These are phyloP conservation scores for Pentalonia nigronervosa DNA, from an alignment of 1,140 invertebrate species.

Conservation along the genomic window DNA sequence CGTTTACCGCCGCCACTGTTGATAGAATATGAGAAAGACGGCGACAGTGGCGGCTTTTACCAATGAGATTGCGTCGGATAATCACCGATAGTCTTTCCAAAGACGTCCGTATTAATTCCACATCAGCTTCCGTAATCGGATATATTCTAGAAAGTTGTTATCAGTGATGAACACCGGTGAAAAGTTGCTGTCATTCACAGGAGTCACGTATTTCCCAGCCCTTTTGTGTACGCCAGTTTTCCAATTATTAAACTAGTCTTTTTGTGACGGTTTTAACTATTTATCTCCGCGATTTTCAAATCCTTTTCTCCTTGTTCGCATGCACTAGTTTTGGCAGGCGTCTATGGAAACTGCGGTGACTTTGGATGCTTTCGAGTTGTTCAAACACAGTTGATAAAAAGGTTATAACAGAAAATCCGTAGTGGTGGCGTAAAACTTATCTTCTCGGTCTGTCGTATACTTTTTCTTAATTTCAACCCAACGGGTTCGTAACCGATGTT, in stretches of 20 bases:
- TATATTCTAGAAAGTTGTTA: constrained; percentile 46
- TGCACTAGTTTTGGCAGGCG: not conserved
- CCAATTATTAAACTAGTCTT: constrained; percentile 45
- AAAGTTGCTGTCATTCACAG: constrained; percentile 50
- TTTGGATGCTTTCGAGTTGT: not conserved
- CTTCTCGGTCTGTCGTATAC: not conserved
- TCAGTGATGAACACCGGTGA: constrained; percentile 46
- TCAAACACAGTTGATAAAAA: not conserved
- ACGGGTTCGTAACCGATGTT: not conserved
- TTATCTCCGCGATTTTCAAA: constrained; percentile 35
- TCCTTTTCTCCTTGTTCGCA: not conserved
- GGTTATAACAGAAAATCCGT: not conserved
- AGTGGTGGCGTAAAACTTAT: not conserved
- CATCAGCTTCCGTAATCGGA: constrained; percentile 38
- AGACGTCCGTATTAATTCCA: constrained; percentile 30
- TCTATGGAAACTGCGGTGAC: not conserved
- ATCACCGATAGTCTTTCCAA: constrained; percentile 11
- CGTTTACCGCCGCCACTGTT: not conserved
- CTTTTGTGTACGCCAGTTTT: constrained; percentile 30
- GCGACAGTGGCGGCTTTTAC: not conserved
- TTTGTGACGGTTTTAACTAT: constrained; percentile 53
- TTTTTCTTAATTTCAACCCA: not conserved
- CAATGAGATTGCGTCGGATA: constrained; percentile 28
- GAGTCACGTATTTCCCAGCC: constrained; percentile 40
- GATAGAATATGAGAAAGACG: not conserved